These are phyloP conservation scores for Eilema sororculum DNA, from an alignment of 2,888 invertebrate genomes.

Conservation along the genomic window DNA sequence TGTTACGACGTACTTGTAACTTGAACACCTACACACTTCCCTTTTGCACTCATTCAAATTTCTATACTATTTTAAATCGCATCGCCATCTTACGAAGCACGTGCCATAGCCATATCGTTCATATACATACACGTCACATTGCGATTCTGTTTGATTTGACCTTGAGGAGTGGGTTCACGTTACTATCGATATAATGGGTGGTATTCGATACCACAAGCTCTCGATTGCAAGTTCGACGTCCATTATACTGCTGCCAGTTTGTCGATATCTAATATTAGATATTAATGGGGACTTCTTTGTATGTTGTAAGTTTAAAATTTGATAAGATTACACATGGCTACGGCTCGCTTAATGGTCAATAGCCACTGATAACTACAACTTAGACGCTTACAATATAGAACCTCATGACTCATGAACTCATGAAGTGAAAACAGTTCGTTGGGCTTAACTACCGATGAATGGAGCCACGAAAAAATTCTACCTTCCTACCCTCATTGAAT, in stretches of 20 bases:
- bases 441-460: background rate
- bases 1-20: background rate
- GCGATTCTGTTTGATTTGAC: background rate
- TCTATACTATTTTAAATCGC: background rate
- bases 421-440: background rate
- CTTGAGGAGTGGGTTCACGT: constrained; percentile 4
- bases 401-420: background rate
- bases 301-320: background rate
- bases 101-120: background rate
- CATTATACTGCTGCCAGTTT: constrained; percentile 4
- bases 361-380: background rate
- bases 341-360: background rate
- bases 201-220: constrained; percentile 2
- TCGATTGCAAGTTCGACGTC: constrained; percentile 2
- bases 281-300: background rate
- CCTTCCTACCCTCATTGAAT: background rate
- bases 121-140: background rate
- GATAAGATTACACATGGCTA: background rate
- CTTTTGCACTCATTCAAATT: background rate
- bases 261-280: constrained; percentile 3
- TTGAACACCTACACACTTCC: background rate
- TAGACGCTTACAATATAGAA: background rate
- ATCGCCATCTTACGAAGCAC: background rate
- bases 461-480: background rate
- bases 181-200: constrained; percentile 4